A percentile compares a stretch with the other conserved stretches of the same genome.
Conservation (phyloP, 2,888 invertebrate species). For the Scaptomyza cyrtandrae region DNA sequence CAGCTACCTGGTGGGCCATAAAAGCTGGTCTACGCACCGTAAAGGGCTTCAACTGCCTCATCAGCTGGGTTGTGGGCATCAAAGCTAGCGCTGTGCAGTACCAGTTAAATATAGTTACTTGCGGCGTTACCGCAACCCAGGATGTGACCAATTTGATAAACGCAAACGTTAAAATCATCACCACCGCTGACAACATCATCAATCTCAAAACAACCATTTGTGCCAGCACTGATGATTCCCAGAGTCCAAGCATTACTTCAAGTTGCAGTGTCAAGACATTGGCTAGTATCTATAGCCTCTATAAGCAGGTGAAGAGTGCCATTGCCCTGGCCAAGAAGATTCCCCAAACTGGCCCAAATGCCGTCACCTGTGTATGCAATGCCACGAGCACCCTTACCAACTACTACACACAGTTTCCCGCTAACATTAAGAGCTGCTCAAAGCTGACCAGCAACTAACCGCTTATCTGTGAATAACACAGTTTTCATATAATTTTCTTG, state of each 20-base stretch:
- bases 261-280: conserved; percentile 57
- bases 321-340: conserved; percentile 58
- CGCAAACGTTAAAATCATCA: conserved; percentile 57
- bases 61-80: conserved; percentile 64
- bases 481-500: neutral
- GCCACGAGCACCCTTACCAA: conserved; percentile 48
- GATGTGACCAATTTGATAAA: conserved; percentile 64
- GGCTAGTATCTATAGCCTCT: conserved; percentile 42
- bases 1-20: conserved; percentile 27
- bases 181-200: conserved; percentile 56
- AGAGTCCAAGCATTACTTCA: conserved; percentile 18
- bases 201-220: conserved; percentile 58
- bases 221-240: conserved; percentile 22
- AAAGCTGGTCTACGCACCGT: conserved; percentile 50
- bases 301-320: conserved; percentile 43
- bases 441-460: conserved; percentile 50
- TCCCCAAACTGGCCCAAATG: conserved; percentile 60
- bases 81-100: conserved; percentile 53
- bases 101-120: conserved; percentile 45
- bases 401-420: conserved; percentile 65
- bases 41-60: conserved; percentile 74
- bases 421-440: conserved; percentile 63
- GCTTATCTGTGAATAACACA: neutral
- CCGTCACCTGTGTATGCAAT: conserved; percentile 46
- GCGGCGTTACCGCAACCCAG: conserved; percentile 58